Conservation (phyloP, 2,113 vertebrate species). For the Psittacara wagleri region DNA sequence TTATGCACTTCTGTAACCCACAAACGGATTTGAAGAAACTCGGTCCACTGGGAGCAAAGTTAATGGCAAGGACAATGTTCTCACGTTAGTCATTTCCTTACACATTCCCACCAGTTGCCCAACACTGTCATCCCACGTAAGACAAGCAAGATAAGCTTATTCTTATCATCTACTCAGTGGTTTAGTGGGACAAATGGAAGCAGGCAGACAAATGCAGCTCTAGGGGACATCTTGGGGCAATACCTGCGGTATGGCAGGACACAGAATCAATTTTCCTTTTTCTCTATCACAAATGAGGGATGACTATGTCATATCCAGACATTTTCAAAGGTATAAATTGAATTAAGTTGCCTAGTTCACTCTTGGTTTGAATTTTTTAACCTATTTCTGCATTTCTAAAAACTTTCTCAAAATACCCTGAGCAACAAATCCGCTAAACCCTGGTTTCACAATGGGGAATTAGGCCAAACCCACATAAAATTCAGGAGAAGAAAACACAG, state of each 20-base stretch:
- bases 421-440: not conserved
- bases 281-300: not conserved
- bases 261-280: not conserved
- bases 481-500: not conserved
- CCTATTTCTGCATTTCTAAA: not conserved
- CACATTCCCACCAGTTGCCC: not conserved
- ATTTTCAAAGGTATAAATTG: not conserved
- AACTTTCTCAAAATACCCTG: not conserved
- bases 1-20: slow-evolving; percentile 4
- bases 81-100: not conserved
- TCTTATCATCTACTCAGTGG: not conserved
- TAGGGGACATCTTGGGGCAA: not conserved
- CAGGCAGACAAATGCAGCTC: not conserved
- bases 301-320: too few species aligned
- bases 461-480: not conserved
- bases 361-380: not conserved
- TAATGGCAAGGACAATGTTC: not conserved
- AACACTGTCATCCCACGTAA: not conserved
- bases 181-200: not conserved
- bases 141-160: not conserved
- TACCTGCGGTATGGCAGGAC: not conserved
- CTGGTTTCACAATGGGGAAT: not conserved
- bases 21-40: not conserved
- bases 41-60: not conserved
- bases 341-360: not conserved